phyloP scores from a whole-genome alignment of 1,140 invertebrate genomes.

The Brachionus manjavacas region DNA sequence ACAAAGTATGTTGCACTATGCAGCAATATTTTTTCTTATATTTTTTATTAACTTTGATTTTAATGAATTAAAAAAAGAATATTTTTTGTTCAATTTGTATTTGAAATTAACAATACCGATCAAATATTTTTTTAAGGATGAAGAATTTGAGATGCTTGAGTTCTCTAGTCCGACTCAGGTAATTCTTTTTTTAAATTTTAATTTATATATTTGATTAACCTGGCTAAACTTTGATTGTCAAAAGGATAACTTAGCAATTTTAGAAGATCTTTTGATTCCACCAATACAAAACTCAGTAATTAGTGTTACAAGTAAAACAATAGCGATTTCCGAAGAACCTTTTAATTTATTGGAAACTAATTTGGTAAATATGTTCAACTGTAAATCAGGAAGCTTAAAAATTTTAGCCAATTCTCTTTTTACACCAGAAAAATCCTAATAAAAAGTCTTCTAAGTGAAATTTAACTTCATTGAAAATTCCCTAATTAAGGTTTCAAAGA shows the following conservation, averaged over 20 bases:
- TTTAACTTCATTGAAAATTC: neutral
- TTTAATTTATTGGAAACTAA: neutral
- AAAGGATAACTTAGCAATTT: neutral
- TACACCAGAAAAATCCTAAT: neutral
- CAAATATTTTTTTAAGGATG: neutral
- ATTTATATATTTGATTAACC: no score
- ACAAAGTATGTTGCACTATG: no score
- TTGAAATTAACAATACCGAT: no score
- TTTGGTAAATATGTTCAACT: neutral
- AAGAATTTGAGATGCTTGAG: neutral
- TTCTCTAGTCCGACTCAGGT: no score
- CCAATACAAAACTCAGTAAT: neutral
- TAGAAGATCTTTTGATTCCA: neutral
- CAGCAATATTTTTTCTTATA: no score
- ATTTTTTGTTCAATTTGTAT: no score
- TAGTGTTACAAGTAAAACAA: neutral
- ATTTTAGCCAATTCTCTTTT: neutral
- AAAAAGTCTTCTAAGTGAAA: neutral
- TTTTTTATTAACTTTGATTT: no score
- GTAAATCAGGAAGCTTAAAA: neutral
- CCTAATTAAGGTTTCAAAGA: neutral
- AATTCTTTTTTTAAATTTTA: no score
- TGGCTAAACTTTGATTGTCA: no score
- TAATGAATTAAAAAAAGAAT: no score
- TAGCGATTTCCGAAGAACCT: neutral